Conservation (phyloP, 2,888 invertebrate species). For the Teleiodes luculella region DNA sequence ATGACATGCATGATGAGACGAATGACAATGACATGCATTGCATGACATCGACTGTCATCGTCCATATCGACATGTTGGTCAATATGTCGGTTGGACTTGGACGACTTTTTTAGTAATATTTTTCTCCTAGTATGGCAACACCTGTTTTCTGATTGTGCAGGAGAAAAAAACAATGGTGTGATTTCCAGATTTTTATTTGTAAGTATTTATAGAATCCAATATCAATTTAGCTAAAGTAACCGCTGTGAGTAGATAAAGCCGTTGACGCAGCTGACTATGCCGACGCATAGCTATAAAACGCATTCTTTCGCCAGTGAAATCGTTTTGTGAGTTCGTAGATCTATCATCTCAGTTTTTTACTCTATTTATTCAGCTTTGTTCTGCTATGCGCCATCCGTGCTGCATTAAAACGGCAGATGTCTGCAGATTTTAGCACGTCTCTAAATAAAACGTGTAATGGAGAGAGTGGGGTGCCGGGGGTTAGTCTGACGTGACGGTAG, state of each 20-base stretch:
- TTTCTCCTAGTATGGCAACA: conserved; percentile 59
- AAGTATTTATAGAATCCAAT: conserved; percentile 77
- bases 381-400: conserved; percentile 74
- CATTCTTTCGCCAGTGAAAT: conserved; percentile 40
- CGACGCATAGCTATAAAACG: conserved; percentile 53
- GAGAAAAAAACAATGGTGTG: conserved; percentile 79
- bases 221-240: conserved; percentile 62
- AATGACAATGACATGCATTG: no score
- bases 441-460: conserved; percentile 48
- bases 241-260: conserved; percentile 50
- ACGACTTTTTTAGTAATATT: conserved; percentile 49
- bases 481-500: conserved; percentile 36
- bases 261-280: conserved; percentile 43
- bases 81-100: no score
- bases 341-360: conserved; percentile 72
- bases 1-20: no score
- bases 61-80: no score
- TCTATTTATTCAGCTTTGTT: conserved; percentile 72
- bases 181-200: conserved; percentile 79
- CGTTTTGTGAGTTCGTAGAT: conserved; percentile 57
- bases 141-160: conserved; percentile 69
- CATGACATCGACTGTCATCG: no score
- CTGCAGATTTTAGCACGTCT: conserved; percentile 56
- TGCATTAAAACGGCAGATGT: conserved; percentile 63
- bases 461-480: conserved; percentile 47